Evolutionary conservation across 2,797 vertebrate species (phyloP).

Genomic region (Botia almorhae): DNA sequence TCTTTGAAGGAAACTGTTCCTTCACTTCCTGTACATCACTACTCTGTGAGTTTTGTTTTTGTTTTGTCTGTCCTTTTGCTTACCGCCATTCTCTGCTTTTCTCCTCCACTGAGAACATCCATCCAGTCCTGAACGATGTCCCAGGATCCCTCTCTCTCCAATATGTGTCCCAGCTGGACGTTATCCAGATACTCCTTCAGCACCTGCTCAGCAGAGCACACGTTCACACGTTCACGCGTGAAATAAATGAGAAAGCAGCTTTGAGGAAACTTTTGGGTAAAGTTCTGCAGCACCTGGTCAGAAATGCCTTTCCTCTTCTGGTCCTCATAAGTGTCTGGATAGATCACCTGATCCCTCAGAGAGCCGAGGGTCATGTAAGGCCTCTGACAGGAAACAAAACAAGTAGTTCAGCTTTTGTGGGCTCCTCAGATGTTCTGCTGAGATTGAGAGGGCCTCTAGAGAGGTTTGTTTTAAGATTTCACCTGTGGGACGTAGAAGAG

Average conservation of each 20-base stretch:
- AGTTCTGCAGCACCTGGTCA: slow-evolving; percentile 78
- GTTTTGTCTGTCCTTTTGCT: slow-evolving; percentile 57
- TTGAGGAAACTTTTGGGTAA: too few species aligned
- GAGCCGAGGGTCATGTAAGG: slow-evolving; percentile 98
- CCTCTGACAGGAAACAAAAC: slow-evolving; percentile 76
- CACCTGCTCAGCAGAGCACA: slow-evolving; percentile 76
- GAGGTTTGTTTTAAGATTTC: slow-evolving; percentile 35
- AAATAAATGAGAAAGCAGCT: background rate
- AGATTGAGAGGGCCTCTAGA: too few species aligned
- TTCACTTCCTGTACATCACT: background rate
- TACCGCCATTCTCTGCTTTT: slow-evolving; percentile 98
- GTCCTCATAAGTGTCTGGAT: slow-evolving; percentile 91
- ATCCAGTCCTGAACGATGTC: slow-evolving; percentile 96
- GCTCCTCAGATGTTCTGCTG: background rate
- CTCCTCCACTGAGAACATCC: slow-evolving; percentile 97
- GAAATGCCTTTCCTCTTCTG: slow-evolving; percentile 92
- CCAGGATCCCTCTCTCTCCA: slow-evolving; percentile 93
- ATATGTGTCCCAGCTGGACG: slow-evolving; percentile 92
- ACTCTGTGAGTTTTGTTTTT: background rate
- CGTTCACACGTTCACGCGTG: background rate
- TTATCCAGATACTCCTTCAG: slow-evolving; percentile 96
- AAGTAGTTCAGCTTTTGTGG: background rate
- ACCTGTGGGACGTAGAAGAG: slow-evolving; percentile 99
- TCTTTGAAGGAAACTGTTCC: background rate
- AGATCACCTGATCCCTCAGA: slow-evolving; percentile 96